Evolutionary conservation across 92 coral and sea anemone genomes (phyloP).

Genomic region (Hydrozoanthus gracilis): DNA sequence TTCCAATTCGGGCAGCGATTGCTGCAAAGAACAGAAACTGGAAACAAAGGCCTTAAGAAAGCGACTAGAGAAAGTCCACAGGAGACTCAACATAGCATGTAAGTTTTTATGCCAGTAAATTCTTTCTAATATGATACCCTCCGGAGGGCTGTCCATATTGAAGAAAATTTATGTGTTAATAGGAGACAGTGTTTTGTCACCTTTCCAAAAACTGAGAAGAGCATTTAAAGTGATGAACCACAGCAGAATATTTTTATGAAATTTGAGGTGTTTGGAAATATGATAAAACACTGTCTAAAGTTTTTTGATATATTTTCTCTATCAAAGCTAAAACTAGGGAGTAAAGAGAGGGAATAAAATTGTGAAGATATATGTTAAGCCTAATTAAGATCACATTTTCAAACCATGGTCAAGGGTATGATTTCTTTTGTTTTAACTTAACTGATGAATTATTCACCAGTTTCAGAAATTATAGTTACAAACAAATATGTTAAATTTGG

Average conservation of each 20-base stretch:
- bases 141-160: slow-evolving; percentile 4
- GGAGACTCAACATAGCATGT: slow-evolving; percentile 36
- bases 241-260: neutral
- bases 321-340: neutral
- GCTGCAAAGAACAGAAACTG: slow-evolving; percentile 56
- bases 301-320: slow-evolving; percentile 3
- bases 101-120: slow-evolving; percentile 15
- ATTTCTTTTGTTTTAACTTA: slow-evolving; percentile 10
- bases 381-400: slow-evolving; percentile 10
- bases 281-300: neutral
- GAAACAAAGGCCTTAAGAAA: slow-evolving; percentile 50
- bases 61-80: slow-evolving; percentile 53
- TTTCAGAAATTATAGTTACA: slow-evolving; percentile 8
- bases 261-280: neutral
- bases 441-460: neutral
- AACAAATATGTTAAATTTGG: slow-evolving; percentile 2
- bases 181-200: neutral
- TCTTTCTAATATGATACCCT: slow-evolving; percentile 9
- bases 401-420: slow-evolving; percentile 18
- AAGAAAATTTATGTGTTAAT: neutral
- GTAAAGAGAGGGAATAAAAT: slow-evolving; percentile 16
- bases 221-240: neutral
- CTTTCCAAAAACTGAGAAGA: slow-evolving; percentile 11
- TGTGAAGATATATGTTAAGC: slow-evolving; percentile 4
- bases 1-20: slow-evolving; percentile 38